Base-by-base conservation (phyloP, 2,888 invertebrate species). In the Melitaea athalia region DNA sequence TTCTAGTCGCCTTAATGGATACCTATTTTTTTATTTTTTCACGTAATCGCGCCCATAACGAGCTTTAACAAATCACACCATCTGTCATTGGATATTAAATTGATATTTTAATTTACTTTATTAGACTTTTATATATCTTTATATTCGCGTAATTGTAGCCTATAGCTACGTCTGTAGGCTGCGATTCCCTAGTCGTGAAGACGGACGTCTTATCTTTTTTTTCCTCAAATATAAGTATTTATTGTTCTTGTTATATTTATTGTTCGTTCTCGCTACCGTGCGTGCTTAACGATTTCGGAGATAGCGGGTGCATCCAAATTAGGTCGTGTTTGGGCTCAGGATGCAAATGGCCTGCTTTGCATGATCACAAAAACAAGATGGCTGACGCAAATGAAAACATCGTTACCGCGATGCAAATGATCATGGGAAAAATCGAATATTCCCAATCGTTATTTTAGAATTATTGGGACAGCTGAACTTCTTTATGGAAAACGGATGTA, bases 191-290 rank as follows among this genome's bases (percentile, higher is more conserved):
- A 55, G 66, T 33, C 53, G 85, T 87, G 87, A 80, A 85, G 88
- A 88, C 87, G 87, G 85, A 86, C 87, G 87, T 86, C 90, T 89
- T 90, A 33, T 49, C 61, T 92, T 86, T 87, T 86, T 87, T 91
- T 91, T 31, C 33, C 52, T 52, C 17, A 52, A 12, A 91, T 91
- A 91, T 90, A 24, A 24, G 24, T 24, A 91, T 91, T 91, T 91
- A 91, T 91, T 89, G 91, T 91, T 89, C 85, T 88, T 85, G 83
- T 89, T 90, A 90, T 63, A 67, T 89, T 89, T 91, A 88, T 91
- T 91, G 89, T 88, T 55, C 88, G 88, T 87, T 86, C 85, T 81
- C 81, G 89, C 91, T 91, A 90, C 90, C 84, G 91, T 89, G 87
- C 88, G 86, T 87, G 86, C 85, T 88, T 87, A 88, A 90, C 86